phyloP scores from a whole-genome alignment of 2,888 invertebrate species.

The Cinara cedri region DNA sequence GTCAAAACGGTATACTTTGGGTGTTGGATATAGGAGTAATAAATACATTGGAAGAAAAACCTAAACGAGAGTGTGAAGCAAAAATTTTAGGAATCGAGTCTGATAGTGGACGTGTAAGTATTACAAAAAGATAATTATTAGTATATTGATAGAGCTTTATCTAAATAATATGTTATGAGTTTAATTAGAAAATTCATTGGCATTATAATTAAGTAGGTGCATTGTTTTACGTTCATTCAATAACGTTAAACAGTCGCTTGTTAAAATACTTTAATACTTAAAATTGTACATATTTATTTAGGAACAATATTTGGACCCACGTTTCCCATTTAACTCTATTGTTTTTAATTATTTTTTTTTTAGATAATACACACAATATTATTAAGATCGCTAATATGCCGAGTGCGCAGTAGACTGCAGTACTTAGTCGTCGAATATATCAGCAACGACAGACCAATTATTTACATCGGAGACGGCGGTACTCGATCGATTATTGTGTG shows the following conservation, averaged over 20 bases:
- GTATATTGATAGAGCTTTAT: background rate
- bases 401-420: slow-evolving; percentile 64
- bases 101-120: slow-evolving; percentile 63
- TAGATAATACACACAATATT: slow-evolving; percentile 28
- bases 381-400: slow-evolving; percentile 1
- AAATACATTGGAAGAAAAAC: slow-evolving; percentile 67
- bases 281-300: background rate
- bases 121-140: background rate
- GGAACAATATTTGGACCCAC: background rate
- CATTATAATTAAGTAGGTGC: too few species aligned
- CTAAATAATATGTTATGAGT: background rate
- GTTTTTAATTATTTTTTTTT: background rate
- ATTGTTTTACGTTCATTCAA: too few species aligned
- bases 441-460: slow-evolving; percentile 58
- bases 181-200: too few species aligned
- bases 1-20: slow-evolving; percentile 73
- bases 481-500: slow-evolving; percentile 73
- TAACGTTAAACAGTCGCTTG: too few species aligned
- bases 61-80: slow-evolving; percentile 60
- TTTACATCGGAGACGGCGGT: slow-evolving; percentile 74
- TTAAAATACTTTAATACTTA: too few species aligned
- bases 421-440: slow-evolving; percentile 69
- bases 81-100: slow-evolving; percentile 64
- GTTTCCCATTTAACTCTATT: background rate
- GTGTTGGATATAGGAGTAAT: slow-evolving; percentile 72